These are phyloP conservation scores for Cydia amplana DNA, from an alignment of 1,140 invertebrate genomes.

Conservation along the genomic window DNA sequence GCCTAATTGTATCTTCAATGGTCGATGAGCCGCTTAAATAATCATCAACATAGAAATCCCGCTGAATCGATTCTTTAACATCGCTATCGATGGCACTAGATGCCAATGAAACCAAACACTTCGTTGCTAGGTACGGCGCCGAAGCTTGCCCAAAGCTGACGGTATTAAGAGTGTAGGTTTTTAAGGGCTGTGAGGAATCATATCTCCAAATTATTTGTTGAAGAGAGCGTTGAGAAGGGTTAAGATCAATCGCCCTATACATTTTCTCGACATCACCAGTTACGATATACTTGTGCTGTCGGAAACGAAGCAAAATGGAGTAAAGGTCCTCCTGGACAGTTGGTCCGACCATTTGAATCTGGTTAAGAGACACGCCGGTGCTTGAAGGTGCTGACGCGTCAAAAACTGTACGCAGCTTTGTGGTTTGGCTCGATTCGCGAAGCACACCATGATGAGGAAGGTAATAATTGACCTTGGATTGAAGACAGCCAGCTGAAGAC, in stretches of 20 bases:
- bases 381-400: constrained; percentile 50
- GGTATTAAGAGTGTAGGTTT: constrained; percentile 49
- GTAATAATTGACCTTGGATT: constrained; percentile 43
- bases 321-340: constrained; percentile 61
- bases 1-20: neutral
- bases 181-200: constrained; percentile 36
- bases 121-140: constrained; percentile 53
- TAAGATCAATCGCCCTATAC: constrained; percentile 60
- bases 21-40: constrained; percentile 42
- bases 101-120: constrained; percentile 49
- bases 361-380: constrained; percentile 48
- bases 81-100: no score
- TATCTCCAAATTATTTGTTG: constrained; percentile 66
- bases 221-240: constrained; percentile 45
- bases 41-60: constrained; percentile 73
- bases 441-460: constrained; percentile 63
- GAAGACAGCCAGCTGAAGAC: neutral
- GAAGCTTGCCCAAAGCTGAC: constrained; percentile 60
- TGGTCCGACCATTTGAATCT: constrained; percentile 55
- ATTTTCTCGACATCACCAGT: constrained; percentile 63
- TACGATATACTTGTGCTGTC: constrained; percentile 49
- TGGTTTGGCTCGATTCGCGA: constrained; percentile 44
- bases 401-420: constrained; percentile 57
- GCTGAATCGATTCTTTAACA: constrained; percentile 40
- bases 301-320: constrained; percentile 49